Base-by-base conservation (phyloP, 1,140 invertebrate species). In the Bombus turneri region DNA sequence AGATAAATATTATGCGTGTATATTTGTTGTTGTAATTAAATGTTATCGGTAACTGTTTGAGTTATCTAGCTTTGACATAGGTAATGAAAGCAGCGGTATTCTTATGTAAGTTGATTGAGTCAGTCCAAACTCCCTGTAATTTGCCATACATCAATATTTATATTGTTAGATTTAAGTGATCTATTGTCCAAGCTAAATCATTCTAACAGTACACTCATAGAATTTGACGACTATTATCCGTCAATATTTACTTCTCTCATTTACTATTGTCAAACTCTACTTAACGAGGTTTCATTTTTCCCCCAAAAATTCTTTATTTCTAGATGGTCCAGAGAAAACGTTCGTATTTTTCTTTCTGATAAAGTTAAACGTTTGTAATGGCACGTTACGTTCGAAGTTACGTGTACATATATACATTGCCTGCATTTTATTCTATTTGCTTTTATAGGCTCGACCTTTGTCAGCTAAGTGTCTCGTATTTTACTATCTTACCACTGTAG, bases 21-120 rank as follows among this genome's bases (percentile, higher is more conserved):
- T 59, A 69, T 80, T 80, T 80, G 77, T 80, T 68, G 47, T 72
- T 71, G 69, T 57, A 81, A 72, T 81, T 72, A 72, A 81, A 62
- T 39, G 66, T 81, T 81, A 81, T 72, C 79, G 47, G 34, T 28
- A 5, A 28, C 37, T 75, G 59, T 66, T 75, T 66, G 72, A 37
- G 39, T 75, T 83, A 62, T 75, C 57, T 66, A 64, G 41, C 64
- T 80, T 80, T 80, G 64, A 80, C 77, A 69, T 43, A 68, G 77
- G 77, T 80, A 80, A 80, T 68, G 64, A 80, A 80, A 68, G 18
- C 77, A 13, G 75, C 64, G 31, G n/a, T 9, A 77, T 80, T 68
- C 77, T 80, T 66, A 66, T 43, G 76, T 62, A 77, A 62, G 74
- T 77, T 39, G 75, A 62, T 77, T 12, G 57, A 62, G 37, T 28